A percentile compares a stretch with the other conserved stretches of the same genome.
These are phyloP conservation scores for Erynnis tages DNA, from an alignment of 2,888 invertebrate species.

Conservation along the genomic window DNA sequence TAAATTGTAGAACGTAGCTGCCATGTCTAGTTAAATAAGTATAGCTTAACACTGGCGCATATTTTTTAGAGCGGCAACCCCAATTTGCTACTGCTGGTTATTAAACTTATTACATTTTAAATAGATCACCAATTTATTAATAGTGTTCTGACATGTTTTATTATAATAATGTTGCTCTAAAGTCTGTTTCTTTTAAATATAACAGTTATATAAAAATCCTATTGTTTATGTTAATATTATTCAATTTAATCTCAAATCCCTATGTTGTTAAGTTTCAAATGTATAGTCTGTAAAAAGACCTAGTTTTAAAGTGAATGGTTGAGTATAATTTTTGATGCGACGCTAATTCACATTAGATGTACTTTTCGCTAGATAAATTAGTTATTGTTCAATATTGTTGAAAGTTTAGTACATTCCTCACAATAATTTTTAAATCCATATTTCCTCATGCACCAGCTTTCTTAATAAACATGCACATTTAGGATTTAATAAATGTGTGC, in stretches of 20 bases:
- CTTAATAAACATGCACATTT: constrained; percentile 22
- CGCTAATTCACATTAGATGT: constrained; percentile 3
- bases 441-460: constrained; percentile 36
- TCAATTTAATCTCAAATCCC: constrained; percentile 31
- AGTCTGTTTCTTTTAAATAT: background rate
- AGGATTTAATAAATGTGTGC: constrained; percentile 23
- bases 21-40: constrained; percentile 27
- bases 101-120: background rate
- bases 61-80: constrained; percentile 5
- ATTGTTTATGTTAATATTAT: constrained; percentile 19
- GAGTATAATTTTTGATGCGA: constrained; percentile 21
- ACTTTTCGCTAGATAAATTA: constrained; percentile 27
- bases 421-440: constrained; percentile 27
- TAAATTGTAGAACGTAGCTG: constrained; percentile 39
- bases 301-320: constrained; percentile 18
- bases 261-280: constrained; percentile 36
- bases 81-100: background rate
- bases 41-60: background rate
- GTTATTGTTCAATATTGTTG: constrained; percentile 33
- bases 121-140: background rate
- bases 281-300: constrained; percentile 35
- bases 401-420: constrained; percentile 29
- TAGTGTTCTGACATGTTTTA: background rate
- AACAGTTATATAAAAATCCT: constrained; percentile 12
- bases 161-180: constrained; percentile 1